phyloP scores from a whole-genome alignment of 1,140 invertebrate genomes.

The Drosophila erecta region DNA sequence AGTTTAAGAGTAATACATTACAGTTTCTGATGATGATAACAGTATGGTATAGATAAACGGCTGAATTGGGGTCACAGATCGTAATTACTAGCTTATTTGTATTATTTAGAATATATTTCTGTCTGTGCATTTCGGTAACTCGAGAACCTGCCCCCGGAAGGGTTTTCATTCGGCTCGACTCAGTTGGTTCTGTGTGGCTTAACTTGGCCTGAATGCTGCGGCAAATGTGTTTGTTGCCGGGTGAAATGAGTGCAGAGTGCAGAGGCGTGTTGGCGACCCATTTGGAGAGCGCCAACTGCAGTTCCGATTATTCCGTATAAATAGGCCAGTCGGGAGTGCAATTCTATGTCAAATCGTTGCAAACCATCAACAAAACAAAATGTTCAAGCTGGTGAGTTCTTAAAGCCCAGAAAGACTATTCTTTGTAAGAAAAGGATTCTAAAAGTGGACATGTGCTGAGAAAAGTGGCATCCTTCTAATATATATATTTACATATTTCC shows the following conservation, averaged over 20 bases:
- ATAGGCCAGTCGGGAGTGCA: slow-evolving; percentile 64
- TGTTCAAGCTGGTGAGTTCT: slow-evolving; percentile 80
- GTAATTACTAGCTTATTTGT: neutral
- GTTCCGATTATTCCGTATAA: slow-evolving; percentile 59
- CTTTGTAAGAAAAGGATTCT: neutral
- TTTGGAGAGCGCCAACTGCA: slow-evolving; percentile 48
- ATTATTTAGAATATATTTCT: neutral
- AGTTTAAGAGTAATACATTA: too few species aligned
- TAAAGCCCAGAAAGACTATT: neutral
- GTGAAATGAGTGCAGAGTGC: slow-evolving; percentile 47
- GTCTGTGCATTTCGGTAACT: slow-evolving; percentile 28
- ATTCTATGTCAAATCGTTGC: slow-evolving; percentile 72
- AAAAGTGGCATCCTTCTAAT: neutral
- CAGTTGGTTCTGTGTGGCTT: slow-evolving; percentile 47
- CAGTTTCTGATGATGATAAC: too few species aligned
- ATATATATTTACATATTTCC: slow-evolving; percentile 12
- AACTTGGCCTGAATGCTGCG: slow-evolving; percentile 30
- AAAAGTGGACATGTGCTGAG: neutral
- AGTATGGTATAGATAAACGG: too few species aligned
- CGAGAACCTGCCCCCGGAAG: slow-evolving; percentile 77
- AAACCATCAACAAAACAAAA: slow-evolving; percentile 71
- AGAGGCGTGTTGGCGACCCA: slow-evolving; percentile 68
- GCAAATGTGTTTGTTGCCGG: slow-evolving; percentile 49
- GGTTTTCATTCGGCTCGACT: slow-evolving; percentile 43
- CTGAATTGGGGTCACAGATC: too few species aligned